phyloP scores from a whole-genome alignment of 2,888 invertebrate species.

The Diogma glabrata region DNA sequence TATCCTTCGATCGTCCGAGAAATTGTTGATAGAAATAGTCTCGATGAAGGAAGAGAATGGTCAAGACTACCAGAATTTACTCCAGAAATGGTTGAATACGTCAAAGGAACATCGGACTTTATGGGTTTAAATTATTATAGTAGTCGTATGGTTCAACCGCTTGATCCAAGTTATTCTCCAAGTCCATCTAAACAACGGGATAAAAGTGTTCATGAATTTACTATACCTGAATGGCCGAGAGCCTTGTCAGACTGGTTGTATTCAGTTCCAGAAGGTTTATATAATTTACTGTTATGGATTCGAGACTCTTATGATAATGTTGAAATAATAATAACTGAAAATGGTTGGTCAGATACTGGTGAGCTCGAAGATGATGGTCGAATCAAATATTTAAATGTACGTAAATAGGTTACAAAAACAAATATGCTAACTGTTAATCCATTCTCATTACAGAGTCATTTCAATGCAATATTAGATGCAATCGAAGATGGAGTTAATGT shows the following conservation, averaged over 20 bases:
- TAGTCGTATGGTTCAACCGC: background rate
- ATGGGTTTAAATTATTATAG: background rate
- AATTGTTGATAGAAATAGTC: background rate
- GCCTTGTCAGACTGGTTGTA: background rate
- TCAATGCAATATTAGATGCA: background rate
- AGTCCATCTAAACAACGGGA: background rate
- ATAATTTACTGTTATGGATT: background rate
- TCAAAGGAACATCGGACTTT: background rate
- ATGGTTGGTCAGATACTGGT: background rate
- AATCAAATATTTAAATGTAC: background rate
- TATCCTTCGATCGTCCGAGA: background rate
- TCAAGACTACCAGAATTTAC: slow-evolving; percentile 2
- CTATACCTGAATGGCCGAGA: background rate
- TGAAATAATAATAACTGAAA: slow-evolving; percentile 1
- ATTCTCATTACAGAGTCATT: background rate
- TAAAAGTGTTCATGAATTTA: background rate
- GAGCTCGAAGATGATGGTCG: background rate
- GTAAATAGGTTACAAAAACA: too few relatives aligned
- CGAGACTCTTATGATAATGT: background rate
- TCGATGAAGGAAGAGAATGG: background rate
- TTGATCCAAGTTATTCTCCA: background rate
- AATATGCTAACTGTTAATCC: too few relatives aligned
- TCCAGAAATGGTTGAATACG: background rate
- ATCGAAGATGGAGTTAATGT: background rate
- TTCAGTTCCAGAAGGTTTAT: background rate